phyloP scores from a whole-genome alignment of 2,113 vertebrate species.

The Pitta sordida region DNA sequence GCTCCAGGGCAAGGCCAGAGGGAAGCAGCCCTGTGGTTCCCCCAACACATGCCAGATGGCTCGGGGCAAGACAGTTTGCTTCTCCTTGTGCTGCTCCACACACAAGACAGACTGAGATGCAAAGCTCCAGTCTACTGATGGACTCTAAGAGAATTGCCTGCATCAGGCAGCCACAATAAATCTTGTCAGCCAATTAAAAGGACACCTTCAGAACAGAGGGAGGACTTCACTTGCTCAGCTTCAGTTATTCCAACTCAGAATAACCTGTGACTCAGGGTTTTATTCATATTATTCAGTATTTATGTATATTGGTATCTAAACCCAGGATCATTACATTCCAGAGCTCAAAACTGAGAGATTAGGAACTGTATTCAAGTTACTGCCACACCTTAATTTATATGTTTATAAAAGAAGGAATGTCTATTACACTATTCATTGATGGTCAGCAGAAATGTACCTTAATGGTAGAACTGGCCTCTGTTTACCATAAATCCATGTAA shows the following conservation, averaged over 20 bases:
- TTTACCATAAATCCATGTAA: not conserved
- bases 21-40: not conserved
- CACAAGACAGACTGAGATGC: not conserved
- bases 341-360: not conserved
- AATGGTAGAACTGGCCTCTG: not conserved
- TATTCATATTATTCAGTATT: not conserved
- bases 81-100: not conserved
- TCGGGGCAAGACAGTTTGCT: not conserved
- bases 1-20: not conserved
- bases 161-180: not conserved
- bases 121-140: not conserved
- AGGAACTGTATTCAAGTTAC: not conserved
- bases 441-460: not conserved
- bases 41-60: rapidly evolving
- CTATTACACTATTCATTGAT: not conserved
- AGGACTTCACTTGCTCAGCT: not conserved
- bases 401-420: not conserved
- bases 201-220: not conserved
- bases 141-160: not conserved
- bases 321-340: not conserved
- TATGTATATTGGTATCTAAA: not conserved
- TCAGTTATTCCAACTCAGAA: no score
- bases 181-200: not conserved
- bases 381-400: not conserved
- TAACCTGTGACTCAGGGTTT: no score